These are phyloP conservation scores for Crypturellus undulatus DNA, from an alignment of 2,113 vertebrate species.

Conservation along the genomic window DNA sequence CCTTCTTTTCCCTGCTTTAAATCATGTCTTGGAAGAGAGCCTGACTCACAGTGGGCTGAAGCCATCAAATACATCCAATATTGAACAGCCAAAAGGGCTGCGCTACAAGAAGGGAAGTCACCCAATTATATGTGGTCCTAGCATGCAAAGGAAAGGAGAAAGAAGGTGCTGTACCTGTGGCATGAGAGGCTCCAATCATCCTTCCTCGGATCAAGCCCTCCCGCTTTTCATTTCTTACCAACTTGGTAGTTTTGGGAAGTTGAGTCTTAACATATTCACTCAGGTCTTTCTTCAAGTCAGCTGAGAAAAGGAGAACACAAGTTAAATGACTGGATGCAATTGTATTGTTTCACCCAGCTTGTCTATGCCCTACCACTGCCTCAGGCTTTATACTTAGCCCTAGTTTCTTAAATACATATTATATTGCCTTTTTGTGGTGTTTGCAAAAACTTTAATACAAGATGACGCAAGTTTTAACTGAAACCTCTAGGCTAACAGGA, in stretches of 20 bases:
- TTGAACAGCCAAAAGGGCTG: neutral
- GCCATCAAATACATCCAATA: neutral
- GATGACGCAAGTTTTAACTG: neutral
- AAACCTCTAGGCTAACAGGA: neutral
- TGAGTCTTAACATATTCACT: constrained; percentile 82
- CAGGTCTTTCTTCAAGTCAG: constrained; percentile 90
- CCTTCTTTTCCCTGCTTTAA: neutral
- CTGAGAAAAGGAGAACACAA: constrained; percentile 72
- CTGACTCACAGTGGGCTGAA: neutral
- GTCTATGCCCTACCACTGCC: neutral
- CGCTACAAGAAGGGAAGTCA: neutral
- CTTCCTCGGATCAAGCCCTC: constrained; percentile 95
- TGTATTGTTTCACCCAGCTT: neutral
- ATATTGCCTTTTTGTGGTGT: neutral
- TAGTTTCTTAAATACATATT: neutral
- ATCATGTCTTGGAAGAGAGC: neutral
- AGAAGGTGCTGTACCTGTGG: constrained; percentile 80
- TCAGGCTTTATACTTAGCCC: neutral
- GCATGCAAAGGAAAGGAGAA: neutral
- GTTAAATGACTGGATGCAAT: neutral
- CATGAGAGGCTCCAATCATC: constrained; percentile 94
- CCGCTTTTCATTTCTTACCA: constrained; percentile 89
- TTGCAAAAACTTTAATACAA: neutral
- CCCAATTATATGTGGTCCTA: fast-evolving
- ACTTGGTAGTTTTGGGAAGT: constrained; percentile 83